Percentiles rank a stretch among this genome's conserved stretches.
Evolutionary conservation across 2,113 vertebrate genomes (phyloP).

Genomic region (Tympanuchus pallidicinctus): DNA sequence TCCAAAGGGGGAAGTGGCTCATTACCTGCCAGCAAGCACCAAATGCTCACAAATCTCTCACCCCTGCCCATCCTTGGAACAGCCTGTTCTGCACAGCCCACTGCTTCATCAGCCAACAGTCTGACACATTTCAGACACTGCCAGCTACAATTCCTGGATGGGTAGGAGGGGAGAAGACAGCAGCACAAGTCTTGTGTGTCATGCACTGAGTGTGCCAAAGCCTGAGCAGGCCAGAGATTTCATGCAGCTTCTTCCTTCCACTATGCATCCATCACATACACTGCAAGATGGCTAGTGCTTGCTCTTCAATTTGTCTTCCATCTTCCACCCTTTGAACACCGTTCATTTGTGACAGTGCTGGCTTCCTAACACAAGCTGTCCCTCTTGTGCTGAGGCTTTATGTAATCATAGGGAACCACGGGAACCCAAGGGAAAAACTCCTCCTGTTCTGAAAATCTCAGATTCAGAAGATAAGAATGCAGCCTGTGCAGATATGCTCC

Average conservation of each 20-base stretch:
- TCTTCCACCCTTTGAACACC: background rate
- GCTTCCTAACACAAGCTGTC: background rate
- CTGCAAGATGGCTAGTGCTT: background rate
- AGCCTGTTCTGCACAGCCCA: background rate
- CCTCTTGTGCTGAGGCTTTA: background rate
- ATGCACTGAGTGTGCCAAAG: background rate
- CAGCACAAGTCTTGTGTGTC: background rate
- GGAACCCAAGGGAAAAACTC: constrained; percentile 51
- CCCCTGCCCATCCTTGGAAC: background rate
- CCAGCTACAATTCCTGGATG: background rate
- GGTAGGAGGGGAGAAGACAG: background rate
- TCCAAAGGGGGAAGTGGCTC: background rate
- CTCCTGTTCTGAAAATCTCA: background rate
- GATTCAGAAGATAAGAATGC: constrained; percentile 35
- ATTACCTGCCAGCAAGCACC: background rate
- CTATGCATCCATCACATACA: rapidly evolving
- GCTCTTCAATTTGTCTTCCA: background rate
- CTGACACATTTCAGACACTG: background rate
- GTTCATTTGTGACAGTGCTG: background rate
- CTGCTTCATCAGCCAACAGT: background rate
- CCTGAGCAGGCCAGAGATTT: background rate
- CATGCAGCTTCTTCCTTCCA: rapidly evolving
- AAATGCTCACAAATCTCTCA: background rate
- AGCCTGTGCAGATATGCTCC: background rate
- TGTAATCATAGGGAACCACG: constrained; percentile 21